Percentiles rank a stretch among this genome's conserved stretches.
Conservation (phyloP, 2,888 invertebrate species). For the Chouioia cunea region DNA sequence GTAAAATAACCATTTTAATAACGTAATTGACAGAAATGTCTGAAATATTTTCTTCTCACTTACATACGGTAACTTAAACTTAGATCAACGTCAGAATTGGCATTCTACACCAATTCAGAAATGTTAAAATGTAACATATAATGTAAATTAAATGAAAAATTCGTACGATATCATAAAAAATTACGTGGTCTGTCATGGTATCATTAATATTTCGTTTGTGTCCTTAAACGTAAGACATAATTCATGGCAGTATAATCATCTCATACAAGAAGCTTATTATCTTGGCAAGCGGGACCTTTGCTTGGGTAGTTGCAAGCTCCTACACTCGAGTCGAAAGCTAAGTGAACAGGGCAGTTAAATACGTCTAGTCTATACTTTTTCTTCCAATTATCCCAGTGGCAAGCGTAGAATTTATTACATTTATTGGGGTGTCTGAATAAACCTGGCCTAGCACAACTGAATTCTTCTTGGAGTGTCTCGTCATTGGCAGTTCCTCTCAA, state of each 20-base stretch:
- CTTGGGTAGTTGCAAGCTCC: conserved; percentile 89
- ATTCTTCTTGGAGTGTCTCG: conserved; percentile 70
- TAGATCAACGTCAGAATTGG: too few relatives aligned
- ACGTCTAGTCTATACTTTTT: conserved; percentile 81
- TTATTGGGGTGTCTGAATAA: conserved; percentile 78
- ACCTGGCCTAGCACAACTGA: conserved; percentile 71
- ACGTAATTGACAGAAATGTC: too few relatives aligned
- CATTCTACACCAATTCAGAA: too few relatives aligned
- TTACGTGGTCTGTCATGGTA: neutral
- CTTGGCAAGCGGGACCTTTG: conserved; percentile 82
- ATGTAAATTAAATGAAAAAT: too few relatives aligned
- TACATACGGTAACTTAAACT: too few relatives aligned
- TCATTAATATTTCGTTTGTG: neutral
- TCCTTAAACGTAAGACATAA: neutral
- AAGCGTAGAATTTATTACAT: conserved; percentile 86
- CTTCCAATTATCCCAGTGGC: conserved; percentile 84
- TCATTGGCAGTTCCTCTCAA: conserved; percentile 47
- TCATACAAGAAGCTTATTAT: conserved; percentile 76
- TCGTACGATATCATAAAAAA: neutral
- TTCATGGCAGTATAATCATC: conserved; percentile 23
- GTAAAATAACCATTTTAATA: neutral
- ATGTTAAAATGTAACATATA: too few relatives aligned
- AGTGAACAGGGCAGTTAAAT: conserved; percentile 83
- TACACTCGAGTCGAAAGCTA: conserved; percentile 80
- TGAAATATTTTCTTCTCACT: too few relatives aligned